Percentiles rank a stretch among this genome's conserved stretches.
phyloP scores from a whole-genome alignment of 2,888 invertebrate genomes.

The Drosophila multiciliata region DNA sequence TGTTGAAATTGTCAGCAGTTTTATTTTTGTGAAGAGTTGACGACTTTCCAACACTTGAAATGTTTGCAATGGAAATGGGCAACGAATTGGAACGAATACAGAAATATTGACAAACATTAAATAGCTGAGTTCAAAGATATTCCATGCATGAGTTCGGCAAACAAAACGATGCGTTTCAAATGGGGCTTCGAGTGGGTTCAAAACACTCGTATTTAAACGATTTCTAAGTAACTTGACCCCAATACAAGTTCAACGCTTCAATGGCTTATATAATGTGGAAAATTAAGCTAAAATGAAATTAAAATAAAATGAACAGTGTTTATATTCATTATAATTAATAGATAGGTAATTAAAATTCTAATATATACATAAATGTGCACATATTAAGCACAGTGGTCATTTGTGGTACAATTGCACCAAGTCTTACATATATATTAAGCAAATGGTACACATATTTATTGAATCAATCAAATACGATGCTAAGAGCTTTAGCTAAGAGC shows the following conservation, averaged over 20 bases:
- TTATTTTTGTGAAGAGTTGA: slow-evolving; percentile 19
- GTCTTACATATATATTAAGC: neutral
- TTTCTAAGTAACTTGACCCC: slow-evolving; percentile 13
- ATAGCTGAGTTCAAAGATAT: slow-evolving; percentile 17
- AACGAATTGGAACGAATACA: slow-evolving; percentile 19
- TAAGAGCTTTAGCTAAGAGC: too few relatives aligned
- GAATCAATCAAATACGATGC: too few relatives aligned
- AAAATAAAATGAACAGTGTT: neutral
- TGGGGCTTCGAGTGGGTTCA: slow-evolving; percentile 1
- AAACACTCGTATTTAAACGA: slow-evolving; percentile 3
- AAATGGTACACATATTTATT: neutral
- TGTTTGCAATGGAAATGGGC: slow-evolving; percentile 4
- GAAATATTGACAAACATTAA: slow-evolving; percentile 12
- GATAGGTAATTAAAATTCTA: neutral
- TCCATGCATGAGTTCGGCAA: slow-evolving; percentile 3
- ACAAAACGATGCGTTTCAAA: neutral
- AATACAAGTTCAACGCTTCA: slow-evolving; percentile 1
- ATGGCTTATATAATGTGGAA: neutral
- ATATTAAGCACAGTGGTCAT: neutral
- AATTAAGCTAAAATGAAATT: too few relatives aligned
- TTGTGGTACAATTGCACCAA: neutral
- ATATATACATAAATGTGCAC: neutral
- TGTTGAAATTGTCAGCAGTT: slow-evolving; percentile 62
- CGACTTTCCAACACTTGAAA: slow-evolving; percentile 50
- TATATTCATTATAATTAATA: too few relatives aligned